Evolutionary conservation across 2,797 vertebrate species (phyloP).

Genomic region (Oreochromis mossambicus): DNA sequence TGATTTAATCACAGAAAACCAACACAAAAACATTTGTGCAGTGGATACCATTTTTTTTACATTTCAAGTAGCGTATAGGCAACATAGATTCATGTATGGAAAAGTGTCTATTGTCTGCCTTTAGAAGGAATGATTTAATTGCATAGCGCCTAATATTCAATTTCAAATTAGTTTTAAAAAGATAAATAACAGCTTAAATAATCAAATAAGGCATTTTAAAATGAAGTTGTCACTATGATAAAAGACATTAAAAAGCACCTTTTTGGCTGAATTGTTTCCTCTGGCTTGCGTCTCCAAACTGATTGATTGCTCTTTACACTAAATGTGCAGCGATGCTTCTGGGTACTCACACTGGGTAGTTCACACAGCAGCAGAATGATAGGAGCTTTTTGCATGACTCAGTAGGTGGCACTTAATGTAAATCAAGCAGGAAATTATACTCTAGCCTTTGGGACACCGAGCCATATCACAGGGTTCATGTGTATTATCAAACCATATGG

Average conservation of each 20-base stretch:
- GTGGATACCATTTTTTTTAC: not conserved
- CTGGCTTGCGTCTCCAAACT: not conserved
- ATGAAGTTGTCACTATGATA: not conserved
- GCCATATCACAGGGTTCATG: not conserved
- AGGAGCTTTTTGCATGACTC: not conserved
- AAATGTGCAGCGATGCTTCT: not conserved
- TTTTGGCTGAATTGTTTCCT: not conserved
- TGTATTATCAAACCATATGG: not conserved
- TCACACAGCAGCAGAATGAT: not conserved
- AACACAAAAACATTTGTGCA: not conserved
- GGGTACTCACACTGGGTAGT: not conserved
- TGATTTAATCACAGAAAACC: not conserved
- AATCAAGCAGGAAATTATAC: not conserved
- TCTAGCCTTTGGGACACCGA: not conserved
- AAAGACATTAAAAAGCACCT: not conserved
- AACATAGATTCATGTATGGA: fast-evolving
- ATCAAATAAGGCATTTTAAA: not conserved
- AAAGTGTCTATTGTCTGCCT: not conserved
- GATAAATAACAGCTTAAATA: not conserved
- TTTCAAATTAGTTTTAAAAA: not conserved
- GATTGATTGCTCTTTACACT: not conserved
- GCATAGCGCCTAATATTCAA: not conserved
- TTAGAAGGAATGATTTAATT: not conserved
- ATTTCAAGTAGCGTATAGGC: not conserved
- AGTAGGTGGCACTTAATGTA: not conserved